These are phyloP conservation scores for Zootermopsis nevadensis DNA, from an alignment of 2,888 invertebrate species.

Conservation along the genomic window DNA sequence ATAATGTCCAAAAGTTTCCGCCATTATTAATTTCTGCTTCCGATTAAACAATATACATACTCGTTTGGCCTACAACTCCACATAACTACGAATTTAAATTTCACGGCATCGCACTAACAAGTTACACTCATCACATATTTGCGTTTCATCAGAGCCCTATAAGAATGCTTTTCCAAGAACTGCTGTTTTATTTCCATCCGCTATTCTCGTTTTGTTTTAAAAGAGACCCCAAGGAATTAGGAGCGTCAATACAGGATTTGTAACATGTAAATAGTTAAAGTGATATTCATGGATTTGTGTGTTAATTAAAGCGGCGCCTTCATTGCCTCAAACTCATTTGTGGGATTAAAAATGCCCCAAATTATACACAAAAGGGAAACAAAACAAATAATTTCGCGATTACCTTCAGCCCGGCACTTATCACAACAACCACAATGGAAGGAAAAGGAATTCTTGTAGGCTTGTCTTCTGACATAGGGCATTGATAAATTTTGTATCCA, in stretches of 20 bases:
- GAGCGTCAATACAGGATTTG: slow-evolving; percentile 32
- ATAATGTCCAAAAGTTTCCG: too few relatives aligned
- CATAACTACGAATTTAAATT: too few relatives aligned
- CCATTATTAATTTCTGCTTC: too few relatives aligned
- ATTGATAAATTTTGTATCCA: too few relatives aligned
- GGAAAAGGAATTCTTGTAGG: neutral
- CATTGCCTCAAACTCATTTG: slow-evolving; percentile 43
- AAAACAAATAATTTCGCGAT: slow-evolving; percentile 5
- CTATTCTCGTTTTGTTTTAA: slow-evolving; percentile 29
- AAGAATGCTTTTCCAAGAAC: neutral
- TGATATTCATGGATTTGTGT: slow-evolving; percentile 24
- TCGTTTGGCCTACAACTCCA: too few relatives aligned
- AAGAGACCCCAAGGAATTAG: slow-evolving; percentile 40
- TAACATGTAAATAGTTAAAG: slow-evolving; percentile 37
- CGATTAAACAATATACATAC: too few relatives aligned
- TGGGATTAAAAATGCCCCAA: slow-evolving; percentile 36
- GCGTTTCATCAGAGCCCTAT: neutral
- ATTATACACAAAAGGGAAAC: slow-evolving; percentile 25
- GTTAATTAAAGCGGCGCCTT: slow-evolving; percentile 20
- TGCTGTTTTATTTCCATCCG: slow-evolving; percentile 19
- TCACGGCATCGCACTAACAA: neutral
- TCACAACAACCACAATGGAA: neutral
- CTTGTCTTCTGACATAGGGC: too few relatives aligned
- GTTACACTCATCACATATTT: neutral
- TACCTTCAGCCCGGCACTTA: slow-evolving; percentile 5